phyloP scores from a whole-genome alignment of 2,113 vertebrate species.

The Ictidomys tridecemlineatus region DNA sequence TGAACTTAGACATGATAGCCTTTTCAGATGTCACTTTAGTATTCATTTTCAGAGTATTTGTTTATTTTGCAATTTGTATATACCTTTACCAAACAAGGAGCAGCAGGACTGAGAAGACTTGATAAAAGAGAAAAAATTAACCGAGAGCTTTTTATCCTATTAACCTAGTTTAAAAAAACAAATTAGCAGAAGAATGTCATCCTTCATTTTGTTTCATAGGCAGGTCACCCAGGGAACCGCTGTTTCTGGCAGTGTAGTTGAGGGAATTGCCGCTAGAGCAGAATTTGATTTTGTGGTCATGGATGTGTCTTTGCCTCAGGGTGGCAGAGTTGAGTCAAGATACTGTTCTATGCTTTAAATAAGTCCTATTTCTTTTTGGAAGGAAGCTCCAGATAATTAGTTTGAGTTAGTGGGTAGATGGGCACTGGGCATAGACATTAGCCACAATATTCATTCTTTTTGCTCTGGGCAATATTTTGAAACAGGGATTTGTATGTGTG shows the following conservation, averaged over 20 bases:
- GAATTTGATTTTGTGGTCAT: neutral
- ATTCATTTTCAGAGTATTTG: conserved; percentile 53
- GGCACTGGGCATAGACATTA: neutral
- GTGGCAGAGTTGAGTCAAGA: conserved; percentile 74
- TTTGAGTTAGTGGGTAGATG: conserved; percentile 26
- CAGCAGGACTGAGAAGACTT: neutral
- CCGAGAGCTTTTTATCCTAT: neutral
- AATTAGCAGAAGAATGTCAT: conserved; percentile 1
- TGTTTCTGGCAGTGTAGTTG: neutral
- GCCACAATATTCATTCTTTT: neutral
- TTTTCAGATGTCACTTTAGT: conserved; percentile 4
- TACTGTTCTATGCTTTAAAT: neutral
- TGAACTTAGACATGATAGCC: neutral
- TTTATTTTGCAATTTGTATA: conserved; percentile 14
- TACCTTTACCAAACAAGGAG: conserved; percentile 31
- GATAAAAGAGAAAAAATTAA: neutral
- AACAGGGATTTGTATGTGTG: neutral
- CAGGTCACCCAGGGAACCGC: neutral
- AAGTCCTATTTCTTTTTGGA: conserved; percentile 59
- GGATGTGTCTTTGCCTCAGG: conserved; percentile 59
- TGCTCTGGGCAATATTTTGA: conserved; percentile 43
- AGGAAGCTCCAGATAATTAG: neutral
- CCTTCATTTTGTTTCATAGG: neutral
- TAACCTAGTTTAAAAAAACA: conserved; percentile 2
- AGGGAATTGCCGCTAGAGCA: neutral